phyloP scores from a whole-genome alignment of 2,888 invertebrate species.

The Abrostola tripartita region DNA sequence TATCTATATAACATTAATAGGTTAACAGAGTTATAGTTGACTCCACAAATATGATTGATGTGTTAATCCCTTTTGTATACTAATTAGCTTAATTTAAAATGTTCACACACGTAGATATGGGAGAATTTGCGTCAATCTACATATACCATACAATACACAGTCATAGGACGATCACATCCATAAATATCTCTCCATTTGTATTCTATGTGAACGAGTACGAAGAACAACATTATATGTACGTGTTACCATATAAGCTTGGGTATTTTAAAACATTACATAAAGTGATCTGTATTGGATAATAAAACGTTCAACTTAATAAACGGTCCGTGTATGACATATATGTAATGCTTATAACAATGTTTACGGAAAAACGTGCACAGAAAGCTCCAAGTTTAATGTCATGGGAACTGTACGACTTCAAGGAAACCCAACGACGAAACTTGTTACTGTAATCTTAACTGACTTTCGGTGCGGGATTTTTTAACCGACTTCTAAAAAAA shows the following conservation, averaged over 20 bases:
- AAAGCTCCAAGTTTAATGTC: constrained; percentile 25
- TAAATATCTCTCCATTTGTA: constrained; percentile 62
- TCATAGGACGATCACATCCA: constrained; percentile 58
- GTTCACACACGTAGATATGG: constrained; percentile 56
- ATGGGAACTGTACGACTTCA: constrained; percentile 4
- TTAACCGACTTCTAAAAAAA: too few relatives aligned
- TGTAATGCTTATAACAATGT: constrained; percentile 8
- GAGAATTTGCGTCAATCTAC: constrained; percentile 59
- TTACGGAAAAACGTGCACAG: constrained; percentile 5
- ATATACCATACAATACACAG: constrained; percentile 56
- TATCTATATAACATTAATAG: constrained; percentile 7
- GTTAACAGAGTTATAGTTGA: constrained; percentile 9
- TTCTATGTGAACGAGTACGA: constrained; percentile 43
- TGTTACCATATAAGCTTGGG: constrained; percentile 34
- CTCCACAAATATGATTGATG: constrained; percentile 34
- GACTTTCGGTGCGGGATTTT: neutral
- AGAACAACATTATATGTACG: constrained; percentile 26
- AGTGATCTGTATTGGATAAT: constrained; percentile 12
- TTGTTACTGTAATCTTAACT: neutral
- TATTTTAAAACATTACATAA: constrained; percentile 28
- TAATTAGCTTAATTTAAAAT: constrained; percentile 50
- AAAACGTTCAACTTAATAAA: constrained; percentile 6
- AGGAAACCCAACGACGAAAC: neutral
- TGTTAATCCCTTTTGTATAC: constrained; percentile 28
- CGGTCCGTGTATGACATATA: constrained; percentile 9